Evolutionary conservation across 2,888 invertebrate genomes (phyloP).

Genomic region (Eretmocerus hayati): DNA sequence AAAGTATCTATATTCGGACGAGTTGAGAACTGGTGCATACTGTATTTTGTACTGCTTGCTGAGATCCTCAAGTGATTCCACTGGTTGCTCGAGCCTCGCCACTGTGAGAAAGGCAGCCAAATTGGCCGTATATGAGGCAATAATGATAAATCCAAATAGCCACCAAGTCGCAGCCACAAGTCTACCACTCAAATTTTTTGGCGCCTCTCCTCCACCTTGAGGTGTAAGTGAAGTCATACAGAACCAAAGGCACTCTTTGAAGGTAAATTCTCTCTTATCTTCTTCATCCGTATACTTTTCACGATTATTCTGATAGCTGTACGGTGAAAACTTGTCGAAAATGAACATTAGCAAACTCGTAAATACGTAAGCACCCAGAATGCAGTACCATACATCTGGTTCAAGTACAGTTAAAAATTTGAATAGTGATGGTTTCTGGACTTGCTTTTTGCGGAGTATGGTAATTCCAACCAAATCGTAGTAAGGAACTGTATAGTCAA

Average conservation of each 20-base stretch:
- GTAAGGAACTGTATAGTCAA: conserved; percentile 97
- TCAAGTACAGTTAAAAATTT: conserved; percentile 95
- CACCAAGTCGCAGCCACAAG: conserved; percentile 97
- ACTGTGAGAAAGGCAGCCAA: conserved; percentile 95
- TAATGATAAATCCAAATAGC: conserved; percentile 97
- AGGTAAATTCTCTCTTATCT: conserved; percentile 87
- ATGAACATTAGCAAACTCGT: conserved; percentile 92
- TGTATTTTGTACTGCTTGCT: conserved; percentile 94
- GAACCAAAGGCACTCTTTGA: conserved; percentile 97
- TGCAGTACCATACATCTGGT: conserved; percentile 94
- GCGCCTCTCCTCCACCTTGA: conserved; percentile 90
- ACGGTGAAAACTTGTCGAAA: conserved; percentile 95
- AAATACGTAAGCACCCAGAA: conserved; percentile 89
- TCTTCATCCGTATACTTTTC: conserved; percentile 89
- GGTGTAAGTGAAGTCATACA: conserved; percentile 98
- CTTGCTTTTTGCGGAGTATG: conserved; percentile 88
- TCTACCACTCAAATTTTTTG: conserved; percentile 90
- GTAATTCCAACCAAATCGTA: conserved; percentile 97
- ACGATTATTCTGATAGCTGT: conserved; percentile 90
- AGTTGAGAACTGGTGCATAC: conserved; percentile 85
- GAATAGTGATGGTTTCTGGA: conserved; percentile 84
- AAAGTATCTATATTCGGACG: conserved; percentile 89
- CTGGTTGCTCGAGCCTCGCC: conserved; percentile 84
- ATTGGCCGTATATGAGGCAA: conserved; percentile 97
- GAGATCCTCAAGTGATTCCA: conserved; percentile 88